phyloP scores from a whole-genome alignment of 2,797 vertebrate genomes.

The Syndactyla subalaris region DNA sequence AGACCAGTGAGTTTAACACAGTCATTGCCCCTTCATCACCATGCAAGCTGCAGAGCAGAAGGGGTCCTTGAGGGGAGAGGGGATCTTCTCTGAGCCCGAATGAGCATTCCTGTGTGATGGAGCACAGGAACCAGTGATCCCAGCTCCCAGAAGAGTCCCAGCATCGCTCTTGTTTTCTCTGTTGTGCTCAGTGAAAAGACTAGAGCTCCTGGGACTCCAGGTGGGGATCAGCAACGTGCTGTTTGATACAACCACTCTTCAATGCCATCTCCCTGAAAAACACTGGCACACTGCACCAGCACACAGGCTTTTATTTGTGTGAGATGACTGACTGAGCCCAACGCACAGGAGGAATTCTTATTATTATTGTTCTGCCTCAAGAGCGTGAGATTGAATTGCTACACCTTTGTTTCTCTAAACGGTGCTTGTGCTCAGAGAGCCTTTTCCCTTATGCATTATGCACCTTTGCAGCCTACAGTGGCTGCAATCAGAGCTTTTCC shows the following conservation, averaged over 20 bases:
- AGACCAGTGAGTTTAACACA: background rate
- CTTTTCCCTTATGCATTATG: background rate
- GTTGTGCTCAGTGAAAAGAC: slow-evolving; percentile 15
- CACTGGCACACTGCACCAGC: background rate
- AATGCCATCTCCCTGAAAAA: background rate
- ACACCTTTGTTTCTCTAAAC: background rate
- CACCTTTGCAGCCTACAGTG: background rate
- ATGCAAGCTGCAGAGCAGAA: background rate
- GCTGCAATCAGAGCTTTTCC: background rate
- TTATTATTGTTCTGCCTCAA: slow-evolving; percentile 24
- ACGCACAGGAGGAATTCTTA: background rate
- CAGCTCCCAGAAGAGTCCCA: background rate
- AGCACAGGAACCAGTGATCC: slow-evolving; percentile 2
- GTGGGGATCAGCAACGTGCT: slow-evolving; percentile 9
- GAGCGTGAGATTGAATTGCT: background rate
- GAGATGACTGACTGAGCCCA: slow-evolving; percentile 3
- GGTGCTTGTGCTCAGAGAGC: background rate
- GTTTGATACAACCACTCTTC: slow-evolving; percentile 31
- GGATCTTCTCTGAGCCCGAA: background rate
- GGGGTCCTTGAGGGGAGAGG: background rate
- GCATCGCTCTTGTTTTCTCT: slow-evolving; percentile 28
- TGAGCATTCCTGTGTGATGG: background rate
- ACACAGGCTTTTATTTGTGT: background rate
- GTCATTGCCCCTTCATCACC: background rate
- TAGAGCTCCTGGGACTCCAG: slow-evolving; percentile 42